Evolutionary conservation across 92 coral and sea anemone genomes (phyloP).

Genomic region (Zoanthus sansibaricus): DNA sequence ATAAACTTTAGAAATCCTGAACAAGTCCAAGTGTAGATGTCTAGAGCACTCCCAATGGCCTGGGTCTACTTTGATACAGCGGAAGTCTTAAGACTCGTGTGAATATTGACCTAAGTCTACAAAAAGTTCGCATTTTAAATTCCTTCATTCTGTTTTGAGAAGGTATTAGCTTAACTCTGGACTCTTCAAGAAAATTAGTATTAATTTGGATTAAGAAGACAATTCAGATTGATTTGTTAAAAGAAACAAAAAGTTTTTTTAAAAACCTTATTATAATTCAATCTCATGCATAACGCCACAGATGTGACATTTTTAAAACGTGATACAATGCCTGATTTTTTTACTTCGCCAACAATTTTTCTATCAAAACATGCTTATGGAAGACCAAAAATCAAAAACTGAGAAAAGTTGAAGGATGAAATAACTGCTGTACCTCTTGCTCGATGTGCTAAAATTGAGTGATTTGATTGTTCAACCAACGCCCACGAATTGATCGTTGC

Average conservation of each 20-base stretch:
- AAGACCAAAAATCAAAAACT: no score
- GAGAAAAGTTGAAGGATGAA: no score
- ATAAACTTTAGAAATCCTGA: neutral
- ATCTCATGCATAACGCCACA: neutral
- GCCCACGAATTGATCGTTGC: no score
- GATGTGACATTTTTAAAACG: no score
- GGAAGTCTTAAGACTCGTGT: conserved; percentile 28
- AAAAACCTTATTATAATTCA: neutral
- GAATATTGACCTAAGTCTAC: neutral
- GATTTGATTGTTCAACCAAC: no score
- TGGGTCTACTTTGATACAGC: conserved; percentile 2
- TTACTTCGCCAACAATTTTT: no score
- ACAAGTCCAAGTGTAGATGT: neutral
- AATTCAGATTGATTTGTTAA: neutral
- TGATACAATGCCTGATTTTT: no score
- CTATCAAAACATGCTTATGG: no score
- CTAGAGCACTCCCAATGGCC: neutral
- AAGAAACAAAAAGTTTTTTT: no score
- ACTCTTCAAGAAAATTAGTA: neutral
- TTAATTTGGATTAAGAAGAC: neutral
- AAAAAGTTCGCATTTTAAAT: neutral
- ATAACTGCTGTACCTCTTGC: no score
- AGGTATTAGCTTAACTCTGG: neutral
- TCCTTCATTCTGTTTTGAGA: neutral
- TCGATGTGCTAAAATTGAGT: no score